These are phyloP conservation scores for Homarus americanus DNA, from an alignment of 1,140 invertebrate genomes.

Conservation along the genomic window DNA sequence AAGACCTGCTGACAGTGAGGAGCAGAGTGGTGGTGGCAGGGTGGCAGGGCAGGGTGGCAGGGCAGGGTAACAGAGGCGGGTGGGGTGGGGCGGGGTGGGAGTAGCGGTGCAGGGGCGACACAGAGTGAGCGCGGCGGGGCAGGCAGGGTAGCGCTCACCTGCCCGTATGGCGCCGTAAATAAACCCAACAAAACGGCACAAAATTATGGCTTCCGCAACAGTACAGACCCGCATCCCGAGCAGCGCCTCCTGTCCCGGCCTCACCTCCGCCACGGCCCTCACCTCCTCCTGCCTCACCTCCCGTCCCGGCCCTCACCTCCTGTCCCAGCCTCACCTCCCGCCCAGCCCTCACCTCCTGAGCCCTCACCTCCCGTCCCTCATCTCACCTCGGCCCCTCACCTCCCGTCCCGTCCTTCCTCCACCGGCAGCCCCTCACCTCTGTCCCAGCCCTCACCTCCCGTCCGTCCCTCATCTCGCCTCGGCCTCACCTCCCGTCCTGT, in stretches of 20 bases:
- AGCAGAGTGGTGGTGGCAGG: neutral
- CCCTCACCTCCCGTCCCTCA: too few relatives aligned
- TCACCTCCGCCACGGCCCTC: conserved; percentile 1
- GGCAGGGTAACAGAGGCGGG: too few relatives aligned
- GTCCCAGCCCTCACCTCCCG: too few relatives aligned
- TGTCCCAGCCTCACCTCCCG: too few relatives aligned
- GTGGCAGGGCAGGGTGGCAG: neutral
- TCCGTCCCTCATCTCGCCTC: too few relatives aligned
- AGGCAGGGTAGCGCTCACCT: conserved; percentile 41
- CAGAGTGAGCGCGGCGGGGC: neutral
- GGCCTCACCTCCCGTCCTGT: too few relatives aligned
- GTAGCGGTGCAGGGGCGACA: neutral
- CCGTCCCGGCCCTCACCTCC: neutral
- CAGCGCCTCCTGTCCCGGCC: neutral
- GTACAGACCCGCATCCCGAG: conserved; percentile 39
- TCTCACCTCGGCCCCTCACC: too few relatives aligned
- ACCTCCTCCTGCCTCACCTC: neutral
- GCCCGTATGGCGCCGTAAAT: conserved; percentile 46
- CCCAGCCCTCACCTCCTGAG: too few relatives aligned
- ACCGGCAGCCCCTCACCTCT: too few relatives aligned
- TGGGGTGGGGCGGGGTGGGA: neutral
- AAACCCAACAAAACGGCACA: conserved; percentile 55
- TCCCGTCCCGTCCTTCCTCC: too few relatives aligned
- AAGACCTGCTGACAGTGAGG: neutral
- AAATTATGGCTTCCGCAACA: conserved; percentile 41